Conservation (phyloP, 1,140 invertebrate genomes). For the Neodiprion virginianus region DNA sequence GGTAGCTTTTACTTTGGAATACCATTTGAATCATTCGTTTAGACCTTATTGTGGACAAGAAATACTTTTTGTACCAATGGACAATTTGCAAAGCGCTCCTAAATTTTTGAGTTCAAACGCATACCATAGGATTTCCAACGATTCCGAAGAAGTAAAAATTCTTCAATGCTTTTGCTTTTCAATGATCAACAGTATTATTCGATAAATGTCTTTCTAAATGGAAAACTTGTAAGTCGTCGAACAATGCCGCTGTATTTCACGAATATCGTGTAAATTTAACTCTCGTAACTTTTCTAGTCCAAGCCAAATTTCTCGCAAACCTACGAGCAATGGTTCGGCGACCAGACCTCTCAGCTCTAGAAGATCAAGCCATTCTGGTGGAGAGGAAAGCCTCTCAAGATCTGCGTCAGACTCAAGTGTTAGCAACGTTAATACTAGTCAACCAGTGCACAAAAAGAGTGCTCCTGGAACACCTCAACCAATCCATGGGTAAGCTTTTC, state of each 20-base stretch:
- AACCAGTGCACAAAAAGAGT: conserved; percentile 65
- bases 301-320: conserved; percentile 57
- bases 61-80: too few species aligned
- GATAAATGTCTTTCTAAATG: not conserved
- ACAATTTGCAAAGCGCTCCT: too few species aligned
- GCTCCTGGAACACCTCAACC: conserved; percentile 76
- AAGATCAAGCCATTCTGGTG: conserved; percentile 65
- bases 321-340: conserved; percentile 58
- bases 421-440: conserved; percentile 69
- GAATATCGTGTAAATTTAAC: too few species aligned
- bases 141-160: too few species aligned
- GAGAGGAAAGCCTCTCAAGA: conserved; percentile 85
- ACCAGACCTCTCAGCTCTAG: conserved; percentile 57
- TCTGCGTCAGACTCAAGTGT: conserved; percentile 90
- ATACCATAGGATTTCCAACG: too few species aligned
- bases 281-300: conserved; percentile 44
- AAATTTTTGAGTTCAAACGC: too few species aligned
- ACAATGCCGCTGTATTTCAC: not conserved
- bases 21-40: too few species aligned
- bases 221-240: not conserved
- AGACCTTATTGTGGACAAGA: too few species aligned
- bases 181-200: conserved; percentile 13
- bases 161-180: too few species aligned
- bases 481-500: conserved; percentile 70
- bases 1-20: too few species aligned